phyloP scores from a whole-genome alignment of 2,888 invertebrate species.

The Tortricodes alternella region DNA sequence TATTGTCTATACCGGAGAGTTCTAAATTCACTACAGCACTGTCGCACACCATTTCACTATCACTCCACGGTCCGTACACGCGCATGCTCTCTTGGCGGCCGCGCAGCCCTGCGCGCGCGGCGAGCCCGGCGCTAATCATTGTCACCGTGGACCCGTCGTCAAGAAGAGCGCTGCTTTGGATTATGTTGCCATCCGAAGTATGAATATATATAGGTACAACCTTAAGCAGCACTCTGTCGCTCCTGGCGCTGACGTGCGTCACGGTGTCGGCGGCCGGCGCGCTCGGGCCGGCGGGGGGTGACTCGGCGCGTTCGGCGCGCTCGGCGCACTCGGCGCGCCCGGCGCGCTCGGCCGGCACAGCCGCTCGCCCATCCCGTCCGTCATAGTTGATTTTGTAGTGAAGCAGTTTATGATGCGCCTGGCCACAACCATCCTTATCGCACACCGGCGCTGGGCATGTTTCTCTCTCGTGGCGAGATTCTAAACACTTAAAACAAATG shows the following conservation, averaged over 20 bases:
- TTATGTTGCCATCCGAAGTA: not conserved
- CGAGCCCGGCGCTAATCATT: not conserved
- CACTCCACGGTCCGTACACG: conserved; percentile 8
- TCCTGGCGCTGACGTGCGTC: not conserved
- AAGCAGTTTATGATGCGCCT: not conserved
- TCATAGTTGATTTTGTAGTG: not conserved
- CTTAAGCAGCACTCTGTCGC: not conserved
- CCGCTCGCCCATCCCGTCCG: not conserved
- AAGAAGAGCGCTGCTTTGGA: not conserved
- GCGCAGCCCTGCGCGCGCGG: conserved; percentile 8
- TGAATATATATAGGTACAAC: not conserved
- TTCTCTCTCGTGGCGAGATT: not conserved
- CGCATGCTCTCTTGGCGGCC: conserved; percentile 8
- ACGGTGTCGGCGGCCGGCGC: not conserved
- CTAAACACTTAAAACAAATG: not conserved
- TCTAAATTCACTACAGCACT: not conserved
- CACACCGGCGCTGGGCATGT: conserved; percentile 8
- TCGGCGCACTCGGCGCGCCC: no score
- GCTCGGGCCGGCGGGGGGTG: not conserved
- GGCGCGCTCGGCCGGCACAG: not conserved
- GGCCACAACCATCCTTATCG: not conserved
- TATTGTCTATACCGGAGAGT: conserved; percentile 4
- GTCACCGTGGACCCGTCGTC: conserved; percentile 7
- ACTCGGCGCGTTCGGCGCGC: not conserved
- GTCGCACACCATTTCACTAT: not conserved